Percentiles rank a stretch among this genome's conserved stretches.
Conservation (phyloP, 2,797 vertebrate species). For the Macrochelys suwanniensis region DNA sequence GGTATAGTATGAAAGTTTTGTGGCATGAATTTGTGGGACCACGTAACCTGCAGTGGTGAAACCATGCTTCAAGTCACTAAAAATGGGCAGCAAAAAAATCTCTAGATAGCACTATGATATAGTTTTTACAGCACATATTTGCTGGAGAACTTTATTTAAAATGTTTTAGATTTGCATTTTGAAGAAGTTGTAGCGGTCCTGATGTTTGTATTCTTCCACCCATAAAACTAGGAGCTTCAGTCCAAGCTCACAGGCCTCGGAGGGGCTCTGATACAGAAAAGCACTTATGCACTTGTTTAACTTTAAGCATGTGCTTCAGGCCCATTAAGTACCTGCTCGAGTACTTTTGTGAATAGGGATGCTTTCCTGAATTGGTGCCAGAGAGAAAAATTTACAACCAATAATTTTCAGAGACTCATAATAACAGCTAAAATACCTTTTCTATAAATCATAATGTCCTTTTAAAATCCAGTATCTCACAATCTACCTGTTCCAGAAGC, state of each 20-base stretch:
- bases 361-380: neutral
- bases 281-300: neutral
- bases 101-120: neutral
- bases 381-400: neutral
- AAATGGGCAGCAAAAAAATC: neutral
- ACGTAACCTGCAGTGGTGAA: neutral
- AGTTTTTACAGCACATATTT: slow-evolving; percentile 6
- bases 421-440: slow-evolving; percentile 18
- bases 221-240: neutral
- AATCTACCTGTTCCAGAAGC: slow-evolving; percentile 47
- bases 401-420: neutral
- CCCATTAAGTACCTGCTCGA: neutral
- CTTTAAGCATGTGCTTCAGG: neutral
- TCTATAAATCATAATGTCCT: neutral
- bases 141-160: neutral
- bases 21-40: slow-evolving; percentile 15
- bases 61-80: slow-evolving; percentile 36
- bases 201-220: neutral
- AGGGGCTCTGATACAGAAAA: neutral
- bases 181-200: neutral
- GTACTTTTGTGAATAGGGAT: neutral
- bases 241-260: neutral
- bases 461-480: neutral
- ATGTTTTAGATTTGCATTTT: neutral
- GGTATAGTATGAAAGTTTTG: neutral